phyloP scores from a whole-genome alignment of 2,797 vertebrate species.

The Notoglanidium macrostoma region DNA sequence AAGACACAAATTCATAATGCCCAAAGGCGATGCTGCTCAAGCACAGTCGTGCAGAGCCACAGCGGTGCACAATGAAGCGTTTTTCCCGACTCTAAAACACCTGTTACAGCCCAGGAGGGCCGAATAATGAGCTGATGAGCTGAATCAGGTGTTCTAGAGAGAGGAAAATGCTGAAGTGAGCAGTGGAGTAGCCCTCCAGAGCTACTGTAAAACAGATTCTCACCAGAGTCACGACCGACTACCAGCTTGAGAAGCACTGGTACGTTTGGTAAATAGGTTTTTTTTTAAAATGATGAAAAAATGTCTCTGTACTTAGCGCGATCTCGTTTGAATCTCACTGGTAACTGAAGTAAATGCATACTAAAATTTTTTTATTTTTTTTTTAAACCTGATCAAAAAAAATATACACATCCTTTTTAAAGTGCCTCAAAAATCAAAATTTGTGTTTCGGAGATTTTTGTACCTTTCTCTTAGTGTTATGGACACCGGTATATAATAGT shows the following conservation, averaged over 20 bases:
- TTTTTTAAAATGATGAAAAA: not conserved
- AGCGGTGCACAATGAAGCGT: not conserved
- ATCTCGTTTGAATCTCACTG: not conserved
- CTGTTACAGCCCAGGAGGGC: conserved; percentile 11
- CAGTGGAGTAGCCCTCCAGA: not conserved
- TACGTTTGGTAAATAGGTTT: not conserved
- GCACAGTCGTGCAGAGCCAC: not conserved
- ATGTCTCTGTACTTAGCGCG: not conserved
- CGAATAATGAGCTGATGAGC: conserved; percentile 16
- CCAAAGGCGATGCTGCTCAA: not conserved
- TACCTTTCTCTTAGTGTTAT: not conserved
- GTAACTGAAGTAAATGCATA: not conserved
- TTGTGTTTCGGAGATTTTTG: not conserved
- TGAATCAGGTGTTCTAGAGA: conserved; percentile 26
- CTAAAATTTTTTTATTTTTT: too few relatives aligned
- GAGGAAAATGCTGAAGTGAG: conserved; percentile 4
- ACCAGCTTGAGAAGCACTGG: not conserved
- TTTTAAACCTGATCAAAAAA: not conserved
- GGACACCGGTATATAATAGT: not conserved
- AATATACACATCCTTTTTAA: not conserved
- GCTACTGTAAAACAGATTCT: not conserved
- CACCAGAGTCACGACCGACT: not conserved
- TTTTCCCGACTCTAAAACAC: conserved; percentile 9
- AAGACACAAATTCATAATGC: conserved; percentile 20
- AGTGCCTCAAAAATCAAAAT: not conserved